Evolutionary conservation across 2,888 invertebrate species (phyloP).

Genomic region (Hyppa rectilinea): DNA sequence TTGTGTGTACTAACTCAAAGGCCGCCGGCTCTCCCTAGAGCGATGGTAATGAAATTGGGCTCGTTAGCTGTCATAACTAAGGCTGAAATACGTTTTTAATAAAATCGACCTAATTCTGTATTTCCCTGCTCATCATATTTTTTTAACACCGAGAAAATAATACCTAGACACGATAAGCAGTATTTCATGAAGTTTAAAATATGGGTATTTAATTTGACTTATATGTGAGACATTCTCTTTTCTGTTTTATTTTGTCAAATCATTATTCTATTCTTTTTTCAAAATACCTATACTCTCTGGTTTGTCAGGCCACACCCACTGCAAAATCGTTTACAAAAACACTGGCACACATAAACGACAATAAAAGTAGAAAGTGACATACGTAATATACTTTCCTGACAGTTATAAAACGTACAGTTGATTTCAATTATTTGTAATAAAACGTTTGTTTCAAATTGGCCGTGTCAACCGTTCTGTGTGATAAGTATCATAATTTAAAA

Average conservation of each 20-base stretch:
- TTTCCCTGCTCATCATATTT: constrained; percentile 27
- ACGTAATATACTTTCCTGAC: constrained; percentile 26
- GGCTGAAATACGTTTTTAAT: constrained; percentile 64
- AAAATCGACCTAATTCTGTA: constrained; percentile 66
- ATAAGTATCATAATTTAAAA: constrained; percentile 13
- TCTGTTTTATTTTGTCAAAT: constrained; percentile 6
- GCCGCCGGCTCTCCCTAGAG: constrained; percentile 70
- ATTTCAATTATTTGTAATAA: constrained; percentile 27
- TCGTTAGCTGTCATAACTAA: constrained; percentile 70
- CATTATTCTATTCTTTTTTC: constrained; percentile 13
- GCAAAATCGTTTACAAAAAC: constrained; percentile 34
- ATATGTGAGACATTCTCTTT: not conserved
- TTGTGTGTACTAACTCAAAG: constrained; percentile 70
- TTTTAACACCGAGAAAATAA: constrained; percentile 6
- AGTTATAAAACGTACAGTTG: constrained; percentile 20
- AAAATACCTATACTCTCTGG: not conserved
- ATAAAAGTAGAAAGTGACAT: constrained; percentile 54
- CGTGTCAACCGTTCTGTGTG: constrained; percentile 2
- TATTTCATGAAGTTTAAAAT: constrained; percentile 7
- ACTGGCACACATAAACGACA: constrained; percentile 46
- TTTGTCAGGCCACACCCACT: constrained; percentile 34
- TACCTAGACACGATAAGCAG: not conserved
- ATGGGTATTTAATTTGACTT: constrained; percentile 15
- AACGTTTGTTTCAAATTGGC: constrained; percentile 26
- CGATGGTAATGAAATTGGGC: constrained; percentile 78